These are phyloP conservation scores for Philereme transversata DNA, from an alignment of 2,888 invertebrate species.

Conservation along the genomic window DNA sequence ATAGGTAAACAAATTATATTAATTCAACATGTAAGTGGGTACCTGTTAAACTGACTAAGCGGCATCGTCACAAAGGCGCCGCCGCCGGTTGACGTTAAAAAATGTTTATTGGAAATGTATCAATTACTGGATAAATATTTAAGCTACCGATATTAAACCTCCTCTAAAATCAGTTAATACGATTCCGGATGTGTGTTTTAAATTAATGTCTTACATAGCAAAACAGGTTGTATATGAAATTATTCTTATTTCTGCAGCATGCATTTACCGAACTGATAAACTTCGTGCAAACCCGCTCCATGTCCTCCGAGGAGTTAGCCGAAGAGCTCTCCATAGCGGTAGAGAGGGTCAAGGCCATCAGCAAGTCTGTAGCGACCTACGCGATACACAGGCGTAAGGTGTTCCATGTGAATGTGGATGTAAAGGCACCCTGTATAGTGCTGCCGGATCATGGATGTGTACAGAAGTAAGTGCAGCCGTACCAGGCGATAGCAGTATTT, in stretches of 20 bases:
- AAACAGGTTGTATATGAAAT: too few relatives aligned
- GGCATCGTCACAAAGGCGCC: too few relatives aligned
- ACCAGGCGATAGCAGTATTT: neutral
- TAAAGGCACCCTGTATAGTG: slow-evolving; percentile 90
- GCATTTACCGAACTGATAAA: slow-evolving; percentile 88
- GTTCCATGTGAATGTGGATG: slow-evolving; percentile 88
- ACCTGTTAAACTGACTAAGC: too few relatives aligned
- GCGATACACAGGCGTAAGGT: slow-evolving; percentile 82
- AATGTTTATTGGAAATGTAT: too few relatives aligned
- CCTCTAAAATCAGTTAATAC: too few relatives aligned
- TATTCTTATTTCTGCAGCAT: slow-evolving; percentile 75
- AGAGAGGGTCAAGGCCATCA: slow-evolving; percentile 61
- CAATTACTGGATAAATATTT: too few relatives aligned
- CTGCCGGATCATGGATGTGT: slow-evolving; percentile 89
- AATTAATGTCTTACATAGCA: too few relatives aligned
- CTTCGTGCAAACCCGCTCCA: slow-evolving; percentile 86
- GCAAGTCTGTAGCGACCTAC: slow-evolving; percentile 76
- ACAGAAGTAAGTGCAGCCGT: slow-evolving; percentile 78
- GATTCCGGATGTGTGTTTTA: too few relatives aligned
- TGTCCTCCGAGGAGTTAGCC: slow-evolving; percentile 70
- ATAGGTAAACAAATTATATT: too few relatives aligned
- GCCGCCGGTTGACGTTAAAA: too few relatives aligned
- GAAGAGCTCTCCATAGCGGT: slow-evolving; percentile 54
- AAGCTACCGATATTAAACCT: too few relatives aligned
- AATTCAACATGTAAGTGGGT: too few relatives aligned